Percentiles rank a stretch among this genome's conserved stretches.
Conservation (phyloP, 2,113 vertebrate species). For the Progne subis region DNA sequence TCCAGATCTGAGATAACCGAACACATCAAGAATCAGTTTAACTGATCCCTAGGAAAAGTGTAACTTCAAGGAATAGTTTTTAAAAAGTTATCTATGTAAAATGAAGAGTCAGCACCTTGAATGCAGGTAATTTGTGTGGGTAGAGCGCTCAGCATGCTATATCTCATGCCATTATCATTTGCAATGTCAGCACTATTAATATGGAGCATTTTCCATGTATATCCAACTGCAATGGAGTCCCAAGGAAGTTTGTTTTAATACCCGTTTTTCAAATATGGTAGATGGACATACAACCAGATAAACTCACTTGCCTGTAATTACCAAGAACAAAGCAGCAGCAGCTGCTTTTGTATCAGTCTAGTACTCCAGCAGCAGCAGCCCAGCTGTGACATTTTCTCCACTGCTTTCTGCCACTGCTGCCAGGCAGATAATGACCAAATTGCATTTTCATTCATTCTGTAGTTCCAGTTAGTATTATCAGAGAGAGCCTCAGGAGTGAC, state of each 20-base stretch:
- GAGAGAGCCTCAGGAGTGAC: neutral
- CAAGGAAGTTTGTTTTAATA: neutral
- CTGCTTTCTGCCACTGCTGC: neutral
- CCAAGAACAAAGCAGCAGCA: neutral
- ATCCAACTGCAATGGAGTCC: neutral
- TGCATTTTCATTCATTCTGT: neutral
- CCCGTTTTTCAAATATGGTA: neutral
- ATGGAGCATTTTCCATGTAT: neutral
- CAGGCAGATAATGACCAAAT: neutral
- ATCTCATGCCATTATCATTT: neutral
- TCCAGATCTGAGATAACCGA: neutral
- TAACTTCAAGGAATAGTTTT: neutral
- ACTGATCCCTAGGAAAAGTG: neutral
- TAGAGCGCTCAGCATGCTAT: neutral
- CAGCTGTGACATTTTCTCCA: neutral
- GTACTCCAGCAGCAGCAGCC: neutral
- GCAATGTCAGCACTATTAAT: neutral
- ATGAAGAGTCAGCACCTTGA: neutral
- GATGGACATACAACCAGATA: neutral
- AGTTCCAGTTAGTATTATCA: neutral
- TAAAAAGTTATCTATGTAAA: neutral
- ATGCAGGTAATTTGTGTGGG: neutral
- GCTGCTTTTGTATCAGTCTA: neutral
- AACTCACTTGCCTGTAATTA: neutral
- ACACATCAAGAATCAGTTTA: neutral